Evolutionary conservation across 2,797 vertebrate species (phyloP).

Genomic region (Monodelphis domestica): DNA sequence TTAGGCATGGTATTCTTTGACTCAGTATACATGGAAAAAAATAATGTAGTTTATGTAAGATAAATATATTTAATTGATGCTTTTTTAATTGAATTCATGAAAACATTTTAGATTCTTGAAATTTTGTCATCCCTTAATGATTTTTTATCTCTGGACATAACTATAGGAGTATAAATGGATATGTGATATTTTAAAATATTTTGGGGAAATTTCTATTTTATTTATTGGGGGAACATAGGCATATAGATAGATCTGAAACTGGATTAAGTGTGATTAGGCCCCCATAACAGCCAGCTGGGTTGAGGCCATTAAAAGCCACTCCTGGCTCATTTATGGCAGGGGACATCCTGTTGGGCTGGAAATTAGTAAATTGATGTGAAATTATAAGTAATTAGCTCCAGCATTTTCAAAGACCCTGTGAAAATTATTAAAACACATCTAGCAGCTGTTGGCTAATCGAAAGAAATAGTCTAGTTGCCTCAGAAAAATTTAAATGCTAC

Average conservation of each 20-base stretch:
- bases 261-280: constrained; percentile 38
- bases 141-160: not conserved
- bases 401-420: constrained; percentile 69
- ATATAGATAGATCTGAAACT: constrained; percentile 56
- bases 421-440: constrained; percentile 74
- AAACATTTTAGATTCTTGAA: not conserved
- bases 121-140: not conserved
- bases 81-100: not conserved
- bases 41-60: not conserved
- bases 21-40: not conserved
- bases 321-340: constrained; percentile 57
- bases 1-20: not conserved
- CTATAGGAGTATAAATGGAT: not conserved
- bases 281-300: constrained; percentile 64
- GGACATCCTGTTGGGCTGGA: constrained; percentile 67
- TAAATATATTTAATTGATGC: not conserved
- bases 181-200: not conserved
- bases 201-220: constrained; percentile 5
- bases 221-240: not conserved
- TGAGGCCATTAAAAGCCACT: constrained; percentile 69
- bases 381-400: constrained; percentile 81
- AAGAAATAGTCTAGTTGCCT: constrained; percentile 62
- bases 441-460: constrained; percentile 76
- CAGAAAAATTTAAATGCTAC: constrained; percentile 67
- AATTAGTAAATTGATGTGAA: constrained; percentile 80